phyloP scores from a whole-genome alignment of 2,113 vertebrate genomes.

The Cyanoramphus novaezelandiae region DNA sequence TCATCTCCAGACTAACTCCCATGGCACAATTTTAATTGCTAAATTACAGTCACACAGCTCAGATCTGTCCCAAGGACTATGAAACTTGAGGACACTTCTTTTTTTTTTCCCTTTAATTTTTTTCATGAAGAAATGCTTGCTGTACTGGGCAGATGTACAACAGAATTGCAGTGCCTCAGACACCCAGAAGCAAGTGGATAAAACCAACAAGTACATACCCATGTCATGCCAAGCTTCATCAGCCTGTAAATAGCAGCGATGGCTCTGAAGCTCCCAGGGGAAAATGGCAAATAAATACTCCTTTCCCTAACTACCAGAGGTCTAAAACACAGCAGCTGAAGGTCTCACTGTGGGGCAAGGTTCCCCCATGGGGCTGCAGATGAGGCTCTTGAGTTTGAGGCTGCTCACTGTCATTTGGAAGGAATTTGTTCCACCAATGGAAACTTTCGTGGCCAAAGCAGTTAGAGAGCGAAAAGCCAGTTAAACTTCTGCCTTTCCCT shows the following conservation, averaged over 20 bases:
- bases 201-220: background rate
- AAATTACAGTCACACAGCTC: background rate
- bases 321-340: fast-evolving
- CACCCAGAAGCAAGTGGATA: background rate
- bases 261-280: background rate
- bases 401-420: background rate
- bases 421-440: conserved; percentile 8
- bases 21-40: background rate
- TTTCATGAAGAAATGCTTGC: background rate
- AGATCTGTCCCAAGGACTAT: background rate
- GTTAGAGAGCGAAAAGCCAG: background rate
- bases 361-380: background rate
- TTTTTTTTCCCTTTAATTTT: background rate
- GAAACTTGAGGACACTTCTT: background rate
- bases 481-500: background rate
- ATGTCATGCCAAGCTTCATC: fast-evolving
- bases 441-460: conserved; percentile 10
- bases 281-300: background rate
- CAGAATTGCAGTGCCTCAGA: background rate
- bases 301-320: background rate
- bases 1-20: background rate
- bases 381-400: background rate
- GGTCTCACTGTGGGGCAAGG: fast-evolving
- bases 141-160: background rate
- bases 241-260: background rate